Evolutionary conservation across 2,797 vertebrate species (phyloP), one percentile per base, ranked within the genome.

Genomic region (Pachyuromys duprasi): DNA sequence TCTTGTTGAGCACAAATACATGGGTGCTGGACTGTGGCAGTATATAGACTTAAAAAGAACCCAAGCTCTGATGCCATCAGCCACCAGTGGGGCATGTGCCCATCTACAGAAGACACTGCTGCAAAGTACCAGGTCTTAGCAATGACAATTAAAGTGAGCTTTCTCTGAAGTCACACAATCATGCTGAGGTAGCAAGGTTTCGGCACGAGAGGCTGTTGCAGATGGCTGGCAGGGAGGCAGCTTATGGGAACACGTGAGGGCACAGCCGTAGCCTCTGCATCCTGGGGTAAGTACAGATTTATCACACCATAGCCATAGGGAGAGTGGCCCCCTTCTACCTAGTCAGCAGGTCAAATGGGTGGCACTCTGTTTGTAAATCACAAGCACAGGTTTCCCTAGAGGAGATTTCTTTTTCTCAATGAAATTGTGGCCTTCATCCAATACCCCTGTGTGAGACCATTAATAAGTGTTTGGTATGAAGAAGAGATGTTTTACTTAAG

Each of bases 231-330:
- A 97, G 97, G 98, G 98, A 96, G 97, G 97, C 97, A 8, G 93
- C 98, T 98, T 98, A 98, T 97, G 98, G 96, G 98, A 97, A 98
- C 96, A 97, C 98, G 98, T 98, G 83, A 94, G 97, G 96, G 97
- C 98, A 97, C 98, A 98, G 98, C 98, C 98, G 98, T 98, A 97
- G 97, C 98, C 96, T 62, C 96, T 96, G 96, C 83, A 31, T 97
- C 98, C 98, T 95, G 92, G 97, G 98, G 97, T 97, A 98, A 98
- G 98, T 97, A 97, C 96, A 97, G 98, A 98, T 98, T 98, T 98
- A 98, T 98, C 97, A 97, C 8, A 0, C 90, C 93, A 76, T 97
- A 95, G 49, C 93, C 90, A 97, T 84, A 93, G 95, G 94, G 97
- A 91, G 97, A 98, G 96, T 94, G 90, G 96, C 97, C 98, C 95